Evolutionary conservation across 2,797 vertebrate genomes (phyloP), one percentile per base, ranked within the genome.

Genomic region (Lutjanus campechanus): DNA sequence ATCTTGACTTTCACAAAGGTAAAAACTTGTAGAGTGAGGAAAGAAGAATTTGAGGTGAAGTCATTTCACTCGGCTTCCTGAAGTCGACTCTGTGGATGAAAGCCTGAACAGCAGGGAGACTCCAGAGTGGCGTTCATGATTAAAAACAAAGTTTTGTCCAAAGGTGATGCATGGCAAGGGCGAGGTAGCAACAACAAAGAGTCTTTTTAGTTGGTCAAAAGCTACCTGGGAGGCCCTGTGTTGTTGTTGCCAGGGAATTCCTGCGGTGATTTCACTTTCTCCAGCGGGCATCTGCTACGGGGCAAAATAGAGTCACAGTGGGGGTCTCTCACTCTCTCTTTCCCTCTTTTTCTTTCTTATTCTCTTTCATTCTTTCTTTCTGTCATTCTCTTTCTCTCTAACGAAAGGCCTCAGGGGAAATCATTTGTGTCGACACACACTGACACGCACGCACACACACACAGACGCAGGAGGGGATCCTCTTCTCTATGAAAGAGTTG

Each of bases 381-480:
- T 49, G n/a, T 69, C 68, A 2, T 20, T 83, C 72, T 64, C 68
- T 76, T 65, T 77, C 75, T 79, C 66, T 60, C 50, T 16, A 71
- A 66, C 77, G 40, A 66, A 76, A 87, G 66, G 59, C 83, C 84
- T 82, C 73, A 4, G 77, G 88, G 88, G 87, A 86, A 91, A 85
- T 91, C 81, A 82, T 69, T 84, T 91, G 88, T 91, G 89, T 88
- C 85, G 85, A 84, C 51, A 11, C 19, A 55, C 53, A 87, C 79
- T 8, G 76, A 76, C 83, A 83, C 73, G 70, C 79, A 85, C 68
- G 82, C 83, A 79, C 54, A 56, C 65, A 77, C 69, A 73, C 84
- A 81, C 49, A 16, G 13, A 7, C 73, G 29, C 85, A 67, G 73
- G 77, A 81, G 84, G 89, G 89, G 87, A 75, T 89, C 87, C 76